Evolutionary conservation across 2,113 vertebrate genomes (phyloP), one percentile per base, ranked within the genome.

Genomic region (Madoqua kirkii): DNA sequence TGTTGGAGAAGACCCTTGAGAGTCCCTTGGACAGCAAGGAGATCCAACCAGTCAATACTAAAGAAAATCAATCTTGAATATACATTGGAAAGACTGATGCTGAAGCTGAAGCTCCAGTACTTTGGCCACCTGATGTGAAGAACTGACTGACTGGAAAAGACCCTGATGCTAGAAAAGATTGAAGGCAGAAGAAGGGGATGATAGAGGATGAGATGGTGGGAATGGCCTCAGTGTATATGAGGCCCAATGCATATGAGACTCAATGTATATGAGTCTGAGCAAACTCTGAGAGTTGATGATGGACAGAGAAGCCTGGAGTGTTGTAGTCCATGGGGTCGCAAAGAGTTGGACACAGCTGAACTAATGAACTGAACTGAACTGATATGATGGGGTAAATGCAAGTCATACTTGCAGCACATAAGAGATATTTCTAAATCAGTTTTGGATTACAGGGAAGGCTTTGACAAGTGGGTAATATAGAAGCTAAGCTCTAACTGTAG

Each of bases 151-250:
- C 5, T 71, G n/a, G 17, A 71, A 71, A 71, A 71, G 64, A 36
- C 9, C 9, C n/a, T 71, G 17, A 71, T 71, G n/a, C 17, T 71
- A 17, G 17, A 19, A 71, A 21, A 36, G n/a, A 11, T 3, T 71
- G 64, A 36, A 36, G n/a, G 17, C n/a, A 71, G n/a, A 5, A 21
- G 0, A 71, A 36, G 8, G 17, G 64, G 33, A 71, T 0, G 0
- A 71, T 9, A 71, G 64, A 67, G 33, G n/a, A 71, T 71, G n/a
- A 36, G 64, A 36, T 67, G 17, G 17, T 36, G 33, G 64, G 33
- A 19, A 67, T 36, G n/a, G n/a, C 19, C n/a, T 71, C 17, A 71
- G 21, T 10, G 55, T 57, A 57, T 57, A 55, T 55, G 54, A 55
- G 7, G 3, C 54, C 19, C 54, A 55, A 23, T 55, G 54, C 21